Evolutionary conservation across 2,888 invertebrate species (phyloP).

Genomic region (Dynastes maya): DNA sequence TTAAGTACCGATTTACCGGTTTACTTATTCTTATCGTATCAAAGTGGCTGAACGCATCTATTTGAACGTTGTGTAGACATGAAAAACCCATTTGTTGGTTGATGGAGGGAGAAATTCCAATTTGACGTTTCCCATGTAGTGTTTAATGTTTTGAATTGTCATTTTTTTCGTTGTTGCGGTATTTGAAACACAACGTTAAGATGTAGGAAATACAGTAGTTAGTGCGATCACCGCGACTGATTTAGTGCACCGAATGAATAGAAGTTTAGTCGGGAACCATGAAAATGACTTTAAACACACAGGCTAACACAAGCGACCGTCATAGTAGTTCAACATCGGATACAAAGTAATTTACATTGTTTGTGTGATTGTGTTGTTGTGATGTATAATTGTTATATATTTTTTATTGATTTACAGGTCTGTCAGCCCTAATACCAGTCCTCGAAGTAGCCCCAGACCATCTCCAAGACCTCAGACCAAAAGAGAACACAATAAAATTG

Average conservation of each 20-base stretch:
- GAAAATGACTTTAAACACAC: slow-evolving; percentile 52
- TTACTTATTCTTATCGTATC: background rate
- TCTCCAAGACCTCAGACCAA: slow-evolving; percentile 70
- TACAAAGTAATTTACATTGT: slow-evolving; percentile 46
- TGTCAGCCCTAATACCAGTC: slow-evolving; percentile 69
- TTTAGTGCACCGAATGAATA: slow-evolving; percentile 12
- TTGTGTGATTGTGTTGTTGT: slow-evolving; percentile 3
- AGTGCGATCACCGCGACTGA: slow-evolving; percentile 8
- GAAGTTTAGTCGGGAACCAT: slow-evolving; percentile 39
- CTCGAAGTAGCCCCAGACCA: slow-evolving; percentile 71
- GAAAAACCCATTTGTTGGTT: slow-evolving; percentile 21
- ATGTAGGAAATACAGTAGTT: slow-evolving; percentile 24
- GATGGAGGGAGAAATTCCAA: slow-evolving; percentile 10
- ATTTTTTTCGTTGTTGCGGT: slow-evolving; percentile 21
- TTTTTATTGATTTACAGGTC: slow-evolving; percentile 59
- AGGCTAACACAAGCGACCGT: slow-evolving; percentile 41
- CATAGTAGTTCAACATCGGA: slow-evolving; percentile 50
- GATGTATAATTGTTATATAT: background rate
- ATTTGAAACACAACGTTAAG: slow-evolving; percentile 4
- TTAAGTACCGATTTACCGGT: background rate
- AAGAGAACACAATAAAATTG: slow-evolving; percentile 66
- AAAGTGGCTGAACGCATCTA: slow-evolving; percentile 11
- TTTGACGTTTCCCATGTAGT: slow-evolving; percentile 24
- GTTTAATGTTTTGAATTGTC: slow-evolving; percentile 39
- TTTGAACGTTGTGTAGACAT: slow-evolving; percentile 41